A percentile compares a stretch with the other conserved stretches of the same genome.
Evolutionary conservation across 2,113 vertebrate species (phyloP).

Genomic region (Hydrolagus affinis): DNA sequence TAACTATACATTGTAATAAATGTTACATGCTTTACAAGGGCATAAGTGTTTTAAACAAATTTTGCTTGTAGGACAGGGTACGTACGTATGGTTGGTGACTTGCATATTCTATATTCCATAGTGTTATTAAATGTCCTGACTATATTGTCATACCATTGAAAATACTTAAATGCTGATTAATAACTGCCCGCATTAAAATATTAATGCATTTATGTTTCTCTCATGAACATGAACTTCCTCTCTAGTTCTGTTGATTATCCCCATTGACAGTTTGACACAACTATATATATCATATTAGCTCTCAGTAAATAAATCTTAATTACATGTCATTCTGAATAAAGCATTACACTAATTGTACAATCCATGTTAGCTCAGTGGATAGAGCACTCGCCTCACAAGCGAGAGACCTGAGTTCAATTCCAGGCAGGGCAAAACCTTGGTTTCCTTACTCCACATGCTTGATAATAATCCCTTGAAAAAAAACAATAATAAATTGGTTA

Average conservation of each 20-base stretch:
- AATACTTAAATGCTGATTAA: neutral
- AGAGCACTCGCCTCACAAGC: too few relatives aligned
- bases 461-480: too few relatives aligned
- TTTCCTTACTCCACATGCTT: too few relatives aligned
- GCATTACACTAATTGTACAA: neutral
- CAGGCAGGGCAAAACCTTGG: too few relatives aligned
- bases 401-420: too few relatives aligned
- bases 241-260: constrained; percentile 2
- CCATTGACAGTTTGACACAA: neutral
- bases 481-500: too few relatives aligned
- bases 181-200: neutral
- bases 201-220: too few relatives aligned
- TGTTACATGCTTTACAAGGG: neutral
- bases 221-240: neutral
- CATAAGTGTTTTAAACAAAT: neutral
- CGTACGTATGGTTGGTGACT: neutral
- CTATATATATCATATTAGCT: neutral
- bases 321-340: neutral
- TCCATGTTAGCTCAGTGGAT: too few relatives aligned
- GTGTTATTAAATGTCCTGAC: too few relatives aligned
- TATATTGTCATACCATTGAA: neutral
- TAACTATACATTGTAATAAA: neutral
- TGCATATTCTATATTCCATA: neutral
- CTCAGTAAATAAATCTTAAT: neutral
- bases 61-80: neutral